Evolutionary conservation across 1,140 invertebrate species (phyloP).

Genomic region (Trinorchestia longiramus): DNA sequence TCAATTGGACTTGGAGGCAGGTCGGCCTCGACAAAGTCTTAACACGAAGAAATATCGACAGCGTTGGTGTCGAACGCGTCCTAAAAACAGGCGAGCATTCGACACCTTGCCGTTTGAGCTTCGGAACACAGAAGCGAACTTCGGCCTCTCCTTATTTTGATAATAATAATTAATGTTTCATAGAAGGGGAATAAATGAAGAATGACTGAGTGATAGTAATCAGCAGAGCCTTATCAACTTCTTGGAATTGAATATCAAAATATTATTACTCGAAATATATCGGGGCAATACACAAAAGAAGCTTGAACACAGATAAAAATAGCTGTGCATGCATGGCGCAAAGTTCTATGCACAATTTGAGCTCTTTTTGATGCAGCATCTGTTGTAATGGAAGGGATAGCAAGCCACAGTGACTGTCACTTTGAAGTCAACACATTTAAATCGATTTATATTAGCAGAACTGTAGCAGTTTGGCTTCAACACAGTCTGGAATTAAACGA

Average conservation of each 20-base stretch:
- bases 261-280: not conserved
- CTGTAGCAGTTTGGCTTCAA: not conserved
- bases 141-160: not conserved
- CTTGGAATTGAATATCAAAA: too few species aligned
- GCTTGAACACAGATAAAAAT: not conserved
- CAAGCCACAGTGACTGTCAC: not conserved
- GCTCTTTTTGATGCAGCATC: not conserved
- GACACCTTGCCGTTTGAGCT: constrained; percentile 19
- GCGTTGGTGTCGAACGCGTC: not conserved
- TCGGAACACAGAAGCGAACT: not conserved
- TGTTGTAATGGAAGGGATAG: not conserved
- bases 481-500: not conserved
- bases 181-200: not conserved
- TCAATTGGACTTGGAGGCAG: constrained; percentile 31
- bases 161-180: not conserved
- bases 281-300: not conserved
- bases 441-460: not conserved
- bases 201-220: not conserved
- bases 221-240: too few species aligned
- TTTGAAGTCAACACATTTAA: not conserved
- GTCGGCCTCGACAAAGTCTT: not conserved
- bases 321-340: not conserved
- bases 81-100: not conserved
- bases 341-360: not conserved
- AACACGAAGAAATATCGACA: constrained; percentile 40